These are phyloP conservation scores for Botia almorhae DNA, from an alignment of 2,797 vertebrate species.

Conservation along the genomic window DNA sequence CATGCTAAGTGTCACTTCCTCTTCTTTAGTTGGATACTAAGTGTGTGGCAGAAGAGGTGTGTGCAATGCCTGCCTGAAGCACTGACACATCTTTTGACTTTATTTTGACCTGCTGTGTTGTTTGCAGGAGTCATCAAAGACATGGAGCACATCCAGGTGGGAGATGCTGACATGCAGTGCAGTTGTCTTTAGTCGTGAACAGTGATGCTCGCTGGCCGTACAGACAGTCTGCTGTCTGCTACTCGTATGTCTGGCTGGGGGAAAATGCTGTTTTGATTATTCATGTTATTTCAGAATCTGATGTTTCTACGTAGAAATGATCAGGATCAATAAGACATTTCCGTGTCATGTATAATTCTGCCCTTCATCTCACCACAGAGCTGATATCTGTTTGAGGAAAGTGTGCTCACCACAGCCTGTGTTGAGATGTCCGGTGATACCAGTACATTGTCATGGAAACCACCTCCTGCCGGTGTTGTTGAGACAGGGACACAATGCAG, in stretches of 20 bases:
- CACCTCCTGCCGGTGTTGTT: slow-evolving; percentile 54
- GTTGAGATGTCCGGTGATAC: slow-evolving; percentile 75
- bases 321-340: neutral
- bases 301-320: no score
- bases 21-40: neutral
- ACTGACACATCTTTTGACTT: neutral
- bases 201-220: no score
- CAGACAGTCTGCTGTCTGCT: no score
- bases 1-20: slow-evolving; percentile 21
- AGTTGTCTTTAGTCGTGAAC: no score
- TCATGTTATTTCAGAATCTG: no score
- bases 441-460: slow-evolving; percentile 72
- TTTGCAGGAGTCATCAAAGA: slow-evolving; percentile 15
- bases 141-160: slow-evolving; percentile 17
- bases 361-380: slow-evolving; percentile 17
- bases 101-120: neutral
- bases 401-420: slow-evolving; percentile 37
- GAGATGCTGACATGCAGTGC: slow-evolving; percentile 34
- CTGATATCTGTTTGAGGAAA: slow-evolving; percentile 47
- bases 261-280: no score
- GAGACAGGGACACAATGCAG: slow-evolving; percentile 36
- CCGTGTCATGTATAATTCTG: neutral
- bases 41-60: no score
- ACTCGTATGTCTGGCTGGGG: no score
- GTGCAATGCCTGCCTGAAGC: no score